phyloP scores from a whole-genome alignment of 2,888 invertebrate genomes.

The Bruchidius siliquastri region DNA sequence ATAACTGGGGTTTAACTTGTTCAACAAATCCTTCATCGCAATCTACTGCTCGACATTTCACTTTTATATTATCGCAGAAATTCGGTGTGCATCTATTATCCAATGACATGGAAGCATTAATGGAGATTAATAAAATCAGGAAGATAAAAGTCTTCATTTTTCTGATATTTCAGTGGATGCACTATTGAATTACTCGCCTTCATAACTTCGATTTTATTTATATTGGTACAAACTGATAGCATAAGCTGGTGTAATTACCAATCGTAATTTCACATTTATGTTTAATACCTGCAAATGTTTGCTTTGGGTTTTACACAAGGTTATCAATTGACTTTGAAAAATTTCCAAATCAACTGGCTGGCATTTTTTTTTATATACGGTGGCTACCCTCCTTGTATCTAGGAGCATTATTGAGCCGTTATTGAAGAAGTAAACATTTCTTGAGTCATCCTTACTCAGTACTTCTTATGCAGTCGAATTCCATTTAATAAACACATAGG shows the following conservation, averaged over 20 bases:
- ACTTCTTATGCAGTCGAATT: too few relatives aligned
- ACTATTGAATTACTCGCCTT: background rate
- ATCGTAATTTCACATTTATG: too few relatives aligned
- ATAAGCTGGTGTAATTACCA: too few relatives aligned
- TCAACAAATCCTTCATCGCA: background rate
- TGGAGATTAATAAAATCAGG: background rate
- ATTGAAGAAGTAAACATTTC: too few relatives aligned
- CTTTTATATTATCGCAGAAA: background rate
- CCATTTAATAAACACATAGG: too few relatives aligned
- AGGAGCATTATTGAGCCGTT: too few relatives aligned
- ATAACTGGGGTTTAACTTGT: background rate
- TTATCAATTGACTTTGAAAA: background rate
- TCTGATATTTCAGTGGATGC: background rate
- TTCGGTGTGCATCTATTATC: background rate
- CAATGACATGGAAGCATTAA: too few relatives aligned
- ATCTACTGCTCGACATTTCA: background rate
- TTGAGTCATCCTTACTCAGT: too few relatives aligned
- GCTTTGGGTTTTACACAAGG: background rate
- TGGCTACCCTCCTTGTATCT: too few relatives aligned
- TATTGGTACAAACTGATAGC: background rate
- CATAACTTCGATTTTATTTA: background rate
- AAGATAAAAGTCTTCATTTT: background rate
- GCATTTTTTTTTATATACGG: too few relatives aligned
- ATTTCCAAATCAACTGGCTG: too few relatives aligned
- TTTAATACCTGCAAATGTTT: background rate